Evolutionary conservation across 2,888 invertebrate genomes (phyloP), one percentile per base, ranked within the genome.

Genomic region (Asteroscopus sphinx): DNA sequence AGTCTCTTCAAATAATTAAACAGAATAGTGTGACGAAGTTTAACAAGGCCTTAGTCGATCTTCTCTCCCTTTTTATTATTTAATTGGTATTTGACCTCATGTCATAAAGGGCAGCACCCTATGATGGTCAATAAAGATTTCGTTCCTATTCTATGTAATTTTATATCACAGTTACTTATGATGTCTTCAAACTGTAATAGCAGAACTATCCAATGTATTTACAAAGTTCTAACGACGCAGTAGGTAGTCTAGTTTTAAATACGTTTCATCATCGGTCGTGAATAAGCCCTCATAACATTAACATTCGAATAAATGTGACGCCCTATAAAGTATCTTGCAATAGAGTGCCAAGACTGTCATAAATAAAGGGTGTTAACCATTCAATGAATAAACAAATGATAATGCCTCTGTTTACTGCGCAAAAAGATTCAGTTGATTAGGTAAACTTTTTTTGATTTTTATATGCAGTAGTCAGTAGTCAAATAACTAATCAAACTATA

Each of bases 11-110:
- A 37, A 2, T 21, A 39, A 51, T 36, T 11, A 26, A 35, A 56
- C 13, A 25, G 66, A 47, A 67, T 47, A 66, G 41, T 42, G 58
- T 15, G 32, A 66, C 48, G 25, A 15, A 25, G 25, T 41, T 35
- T n/a, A 59, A 39, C 45, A 40, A 48, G 12, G 28, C 40, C 52
- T 49, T 39, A 53, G 21, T 56, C 41, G 42, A 41, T 55, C 42
- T 53, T 59, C 60, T 55, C 52, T 46, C 16, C 21, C 26, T 44
- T 41, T 69, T 69, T 61, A 73, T 90, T 83, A 90, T 87, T 85
- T 83, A 89, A 93, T 93, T 93, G 88, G 80, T 83, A 83, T 81
- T 88, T 88, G 82, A 81, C 83, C 82, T 75, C 76, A 66, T 66
- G 77, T 74, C 69, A 76, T 76, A 77, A 81, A 87, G 90, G 87